phyloP scores from a whole-genome alignment of 2,888 invertebrate species.

The Leptopilina syphax region DNA sequence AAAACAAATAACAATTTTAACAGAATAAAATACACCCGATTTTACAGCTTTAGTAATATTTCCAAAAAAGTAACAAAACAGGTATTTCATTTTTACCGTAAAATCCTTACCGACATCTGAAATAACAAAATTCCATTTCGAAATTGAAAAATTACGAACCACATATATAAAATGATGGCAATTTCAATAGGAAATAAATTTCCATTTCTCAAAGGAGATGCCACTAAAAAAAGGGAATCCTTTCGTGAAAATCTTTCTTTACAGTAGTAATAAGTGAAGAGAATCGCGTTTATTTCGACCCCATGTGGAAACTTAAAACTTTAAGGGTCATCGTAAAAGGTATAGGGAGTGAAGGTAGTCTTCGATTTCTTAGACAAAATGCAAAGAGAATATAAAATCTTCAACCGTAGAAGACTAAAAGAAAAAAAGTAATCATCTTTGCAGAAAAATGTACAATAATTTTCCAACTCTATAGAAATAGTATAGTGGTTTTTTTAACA shows the following conservation, averaged over 20 bases:
- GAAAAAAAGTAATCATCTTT: neutral
- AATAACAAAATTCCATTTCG: no score
- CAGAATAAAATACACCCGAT: no score
- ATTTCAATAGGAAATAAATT: no score
- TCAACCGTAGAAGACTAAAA: neutral
- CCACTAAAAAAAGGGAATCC: neutral
- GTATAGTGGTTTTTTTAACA: neutral
- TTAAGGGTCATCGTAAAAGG: slow-evolving; percentile 6
- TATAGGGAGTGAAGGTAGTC: neutral
- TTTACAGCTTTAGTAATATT: no score
- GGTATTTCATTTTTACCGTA: no score
- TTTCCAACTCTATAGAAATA: slow-evolving; percentile 22
- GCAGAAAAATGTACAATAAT: slow-evolving; percentile 31
- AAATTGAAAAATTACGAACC: no score
- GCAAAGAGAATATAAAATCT: slow-evolving; percentile 14
- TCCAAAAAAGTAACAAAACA: no score
- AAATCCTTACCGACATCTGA: no score
- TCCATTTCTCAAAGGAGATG: no score
- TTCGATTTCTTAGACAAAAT: slow-evolving; percentile 12
- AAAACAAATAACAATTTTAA: no score
- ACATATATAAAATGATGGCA: no score
- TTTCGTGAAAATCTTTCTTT: neutral
- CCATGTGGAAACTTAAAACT: slow-evolving; percentile 31
- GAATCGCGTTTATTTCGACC: slow-evolving; percentile 27
- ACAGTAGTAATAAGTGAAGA: neutral